A percentile compares a stretch with the other conserved stretches of the same genome.
Evolutionary conservation across 2,113 vertebrate species (phyloP).

Genomic region (Lichenostomus cassidix): DNA sequence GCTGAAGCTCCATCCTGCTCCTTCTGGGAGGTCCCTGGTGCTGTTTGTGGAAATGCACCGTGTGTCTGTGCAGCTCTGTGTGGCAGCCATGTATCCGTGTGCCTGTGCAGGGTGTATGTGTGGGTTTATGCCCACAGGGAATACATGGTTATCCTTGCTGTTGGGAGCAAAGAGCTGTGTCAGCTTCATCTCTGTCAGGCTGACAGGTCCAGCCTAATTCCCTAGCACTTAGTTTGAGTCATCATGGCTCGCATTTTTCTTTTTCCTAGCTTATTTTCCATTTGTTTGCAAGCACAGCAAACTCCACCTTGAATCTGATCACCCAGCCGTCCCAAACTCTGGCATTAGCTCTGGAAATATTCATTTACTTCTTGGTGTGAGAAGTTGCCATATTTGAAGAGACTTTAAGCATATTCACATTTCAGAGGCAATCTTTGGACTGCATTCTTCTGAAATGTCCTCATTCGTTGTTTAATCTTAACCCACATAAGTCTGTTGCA

Average conservation of each 20-base stretch:
- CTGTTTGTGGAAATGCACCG: background rate
- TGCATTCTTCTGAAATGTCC: background rate
- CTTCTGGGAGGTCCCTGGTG: background rate
- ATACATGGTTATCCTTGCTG: background rate
- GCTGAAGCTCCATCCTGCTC: background rate
- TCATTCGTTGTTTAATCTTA: background rate
- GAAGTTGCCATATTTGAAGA: background rate
- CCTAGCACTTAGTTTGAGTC: background rate
- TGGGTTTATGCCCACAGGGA: background rate
- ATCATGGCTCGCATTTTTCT: background rate
- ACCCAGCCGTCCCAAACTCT: background rate
- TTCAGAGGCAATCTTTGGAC: background rate
- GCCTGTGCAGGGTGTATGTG: background rate
- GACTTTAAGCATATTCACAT: background rate
- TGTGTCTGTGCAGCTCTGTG: background rate
- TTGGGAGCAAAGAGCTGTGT: background rate
- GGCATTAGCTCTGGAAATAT: background rate
- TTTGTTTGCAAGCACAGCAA: background rate
- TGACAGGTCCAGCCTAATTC: background rate
- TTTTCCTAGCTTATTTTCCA: background rate
- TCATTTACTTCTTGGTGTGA: background rate
- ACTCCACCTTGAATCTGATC: background rate
- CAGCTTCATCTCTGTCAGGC: background rate
- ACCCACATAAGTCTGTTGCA: background rate
- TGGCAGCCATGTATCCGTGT: background rate